Evolutionary conservation across 2,888 invertebrate species (phyloP).

Genomic region (Opisthograptis luteolata): DNA sequence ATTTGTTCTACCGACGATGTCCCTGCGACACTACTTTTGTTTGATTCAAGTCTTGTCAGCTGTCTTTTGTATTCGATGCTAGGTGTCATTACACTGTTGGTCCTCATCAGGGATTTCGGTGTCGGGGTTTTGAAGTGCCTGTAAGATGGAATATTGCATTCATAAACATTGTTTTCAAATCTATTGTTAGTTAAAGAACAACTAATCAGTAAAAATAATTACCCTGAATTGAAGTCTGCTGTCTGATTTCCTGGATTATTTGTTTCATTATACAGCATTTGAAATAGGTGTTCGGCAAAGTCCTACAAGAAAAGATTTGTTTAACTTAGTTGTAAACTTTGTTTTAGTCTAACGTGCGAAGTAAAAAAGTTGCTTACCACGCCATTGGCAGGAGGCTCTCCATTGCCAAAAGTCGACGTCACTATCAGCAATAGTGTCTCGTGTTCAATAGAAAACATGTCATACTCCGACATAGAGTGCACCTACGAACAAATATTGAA

Average conservation of each 20-base stretch:
- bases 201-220: conserved; percentile 20
- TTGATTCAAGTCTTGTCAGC: conserved; percentile 84
- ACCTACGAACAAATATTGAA: conserved; percentile 83
- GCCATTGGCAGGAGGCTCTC: conserved; percentile 98
- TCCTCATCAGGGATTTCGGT: conserved; percentile 94
- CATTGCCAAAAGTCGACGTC: conserved; percentile 98
- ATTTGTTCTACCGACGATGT: conserved; percentile 90
- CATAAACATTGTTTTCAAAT: background rate
- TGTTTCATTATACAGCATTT: conserved; percentile 68
- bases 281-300: conserved; percentile 69
- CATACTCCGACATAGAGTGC: conserved; percentile 96
- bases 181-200: no score
- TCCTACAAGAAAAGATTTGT: conserved; percentile 49
- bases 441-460: conserved; percentile 96
- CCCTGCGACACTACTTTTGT: conserved; percentile 86
- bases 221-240: conserved; percentile 48
- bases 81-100: conserved; percentile 87
- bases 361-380: conserved; percentile 85
- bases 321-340: background rate
- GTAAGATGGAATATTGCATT: conserved; percentile 33
- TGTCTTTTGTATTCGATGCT: conserved; percentile 81
- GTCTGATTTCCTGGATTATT: conserved; percentile 55
- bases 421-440: conserved; percentile 96
- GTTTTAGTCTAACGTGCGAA: background rate
- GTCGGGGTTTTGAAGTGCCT: conserved; percentile 88